phyloP scores from a whole-genome alignment of 2,797 vertebrate genomes.

The Amblyraja radiata region DNA sequence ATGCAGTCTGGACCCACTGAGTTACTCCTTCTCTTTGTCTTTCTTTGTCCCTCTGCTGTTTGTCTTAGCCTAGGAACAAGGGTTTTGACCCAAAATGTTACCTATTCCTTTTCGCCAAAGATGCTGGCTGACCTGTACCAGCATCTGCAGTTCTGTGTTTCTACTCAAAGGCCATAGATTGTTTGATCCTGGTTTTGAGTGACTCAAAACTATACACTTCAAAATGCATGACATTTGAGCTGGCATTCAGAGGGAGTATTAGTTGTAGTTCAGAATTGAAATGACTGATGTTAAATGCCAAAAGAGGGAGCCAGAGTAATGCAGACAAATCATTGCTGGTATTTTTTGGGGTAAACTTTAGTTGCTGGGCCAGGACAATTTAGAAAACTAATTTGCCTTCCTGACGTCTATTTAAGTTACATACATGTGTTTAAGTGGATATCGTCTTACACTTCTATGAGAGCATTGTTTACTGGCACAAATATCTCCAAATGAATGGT shows the following conservation, averaged over 20 bases:
- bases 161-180: neutral
- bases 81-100: too few species aligned
- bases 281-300: neutral
- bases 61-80: too few species aligned
- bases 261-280: neutral
- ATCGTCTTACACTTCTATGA: neutral
- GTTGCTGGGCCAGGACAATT: neutral
- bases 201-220: neutral
- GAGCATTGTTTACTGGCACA: constrained; percentile 19
- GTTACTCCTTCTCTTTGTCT: too few species aligned
- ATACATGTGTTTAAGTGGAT: neutral
- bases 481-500: constrained; percentile 17
- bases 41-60: too few species aligned
- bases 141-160: too few species aligned
- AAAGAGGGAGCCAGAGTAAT: constrained; percentile 36
- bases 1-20: too few species aligned
- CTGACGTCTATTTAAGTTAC: neutral
- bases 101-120: too few species aligned
- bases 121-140: too few species aligned
- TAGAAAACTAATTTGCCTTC: neutral
- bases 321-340: neutral
- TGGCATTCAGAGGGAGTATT: neutral
- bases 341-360: neutral
- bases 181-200: neutral
- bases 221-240: neutral